Evolutionary conservation across 2,888 invertebrate genomes (phyloP).

Genomic region (Mactromeris polynyma): DNA sequence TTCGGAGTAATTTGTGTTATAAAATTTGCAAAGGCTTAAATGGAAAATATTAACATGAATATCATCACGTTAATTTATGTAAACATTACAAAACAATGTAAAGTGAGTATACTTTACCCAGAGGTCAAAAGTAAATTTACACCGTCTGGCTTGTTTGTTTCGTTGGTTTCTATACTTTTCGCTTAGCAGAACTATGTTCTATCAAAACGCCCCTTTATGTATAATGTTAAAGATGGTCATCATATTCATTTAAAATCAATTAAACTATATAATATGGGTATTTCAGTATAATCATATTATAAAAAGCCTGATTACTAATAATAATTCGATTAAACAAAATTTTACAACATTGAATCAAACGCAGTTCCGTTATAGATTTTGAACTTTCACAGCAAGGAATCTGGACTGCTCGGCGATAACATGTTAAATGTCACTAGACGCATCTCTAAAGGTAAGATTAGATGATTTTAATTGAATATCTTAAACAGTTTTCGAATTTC

Average conservation of each 20-base stretch:
- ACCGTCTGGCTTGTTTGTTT: background rate
- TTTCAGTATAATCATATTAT: background rate
- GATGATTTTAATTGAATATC: background rate
- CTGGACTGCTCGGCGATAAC: background rate
- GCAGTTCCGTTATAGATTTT: conserved; percentile 37
- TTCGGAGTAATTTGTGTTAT: too few species aligned
- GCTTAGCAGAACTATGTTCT: background rate
- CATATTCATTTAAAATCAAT: background rate
- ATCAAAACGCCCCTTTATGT: background rate
- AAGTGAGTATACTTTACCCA: background rate
- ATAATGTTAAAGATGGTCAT: too few species aligned
- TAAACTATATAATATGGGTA: background rate
- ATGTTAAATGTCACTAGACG: conserved; percentile 20
- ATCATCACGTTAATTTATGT: too few species aligned
- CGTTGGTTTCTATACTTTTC: background rate
- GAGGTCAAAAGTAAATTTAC: background rate
- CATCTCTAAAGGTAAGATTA: conserved; percentile 5
- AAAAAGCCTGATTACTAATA: background rate
- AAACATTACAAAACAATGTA: too few species aligned
- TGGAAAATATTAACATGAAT: too few species aligned
- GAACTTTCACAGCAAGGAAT: conserved; percentile 17
- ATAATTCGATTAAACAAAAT: conserved; percentile 7
- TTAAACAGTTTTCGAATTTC: background rate
- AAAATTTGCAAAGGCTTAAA: too few species aligned
- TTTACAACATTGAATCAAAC: background rate